Percentiles rank a stretch among this genome's conserved stretches.
phyloP scores from a whole-genome alignment of 1,140 invertebrate species.

The Drusus annulatus region DNA sequence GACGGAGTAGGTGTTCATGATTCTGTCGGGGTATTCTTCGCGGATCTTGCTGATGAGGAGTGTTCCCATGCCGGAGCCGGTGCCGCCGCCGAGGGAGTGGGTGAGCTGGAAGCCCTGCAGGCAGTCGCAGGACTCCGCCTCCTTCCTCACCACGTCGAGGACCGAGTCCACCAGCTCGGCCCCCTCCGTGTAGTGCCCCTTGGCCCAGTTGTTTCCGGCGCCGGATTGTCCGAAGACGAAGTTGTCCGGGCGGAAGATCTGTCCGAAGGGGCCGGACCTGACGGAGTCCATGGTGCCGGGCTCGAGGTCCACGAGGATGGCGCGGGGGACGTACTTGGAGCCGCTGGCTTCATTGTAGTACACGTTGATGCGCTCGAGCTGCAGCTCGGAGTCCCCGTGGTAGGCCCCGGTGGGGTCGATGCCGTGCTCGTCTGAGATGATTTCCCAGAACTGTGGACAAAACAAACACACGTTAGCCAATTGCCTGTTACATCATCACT shows the following conservation, averaged over 20 bases:
- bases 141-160: constrained; percentile 86
- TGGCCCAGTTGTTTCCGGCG: constrained; percentile 90
- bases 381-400: constrained; percentile 83
- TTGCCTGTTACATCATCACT: neutral
- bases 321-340: constrained; percentile 93
- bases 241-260: constrained; percentile 91
- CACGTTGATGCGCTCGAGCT: constrained; percentile 88
- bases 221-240: constrained; percentile 89
- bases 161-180: constrained; percentile 84
- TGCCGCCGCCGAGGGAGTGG: constrained; percentile 84
- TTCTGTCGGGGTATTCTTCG: constrained; percentile 87
- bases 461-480: constrained; percentile 19
- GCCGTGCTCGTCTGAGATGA: constrained; percentile 88
- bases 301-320: constrained; percentile 92
- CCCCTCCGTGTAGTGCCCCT: constrained; percentile 91
- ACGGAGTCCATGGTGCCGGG: constrained; percentile 97
- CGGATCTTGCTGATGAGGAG: constrained; percentile 84
- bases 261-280: constrained; percentile 86
- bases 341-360: constrained; percentile 90
- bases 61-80: constrained; percentile 86
- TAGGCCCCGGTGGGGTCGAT: constrained; percentile 88
- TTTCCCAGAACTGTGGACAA: constrained; percentile 67
- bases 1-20: constrained; percentile 91
- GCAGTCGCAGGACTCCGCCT: constrained; percentile 83
- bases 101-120: constrained; percentile 85